These are phyloP conservation scores for Caradrina clavipalpis DNA, from an alignment of 2,888 invertebrate genomes.

Conservation along the genomic window DNA sequence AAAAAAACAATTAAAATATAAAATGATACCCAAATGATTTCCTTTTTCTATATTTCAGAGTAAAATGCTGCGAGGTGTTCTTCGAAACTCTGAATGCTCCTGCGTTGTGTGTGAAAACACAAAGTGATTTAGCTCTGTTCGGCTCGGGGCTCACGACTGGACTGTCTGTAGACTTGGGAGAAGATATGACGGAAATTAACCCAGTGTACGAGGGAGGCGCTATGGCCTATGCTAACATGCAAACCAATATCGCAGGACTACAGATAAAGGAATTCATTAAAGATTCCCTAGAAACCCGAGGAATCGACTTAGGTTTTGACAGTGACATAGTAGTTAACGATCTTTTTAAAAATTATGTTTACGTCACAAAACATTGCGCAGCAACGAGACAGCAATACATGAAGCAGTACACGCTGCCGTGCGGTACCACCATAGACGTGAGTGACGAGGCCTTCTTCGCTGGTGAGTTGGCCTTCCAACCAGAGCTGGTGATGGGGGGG, in stretches of 20 bases:
- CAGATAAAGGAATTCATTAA: not conserved
- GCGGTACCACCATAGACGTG: slow-evolving; percentile 74
- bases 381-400: slow-evolving; percentile 60
- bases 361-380: slow-evolving; percentile 69
- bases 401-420: slow-evolving; percentile 69
- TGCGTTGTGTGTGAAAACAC: slow-evolving; percentile 79
- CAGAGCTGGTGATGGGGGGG: slow-evolving; percentile 67
- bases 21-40: too few relatives aligned
- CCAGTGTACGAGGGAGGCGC: slow-evolving; percentile 83
- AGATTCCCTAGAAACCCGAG: slow-evolving; percentile 63
- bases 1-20: too few relatives aligned
- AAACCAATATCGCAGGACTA: slow-evolving; percentile 73
- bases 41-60: slow-evolving; percentile 66
- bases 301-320: slow-evolving; percentile 61
- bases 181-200: slow-evolving; percentile 73
- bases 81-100: slow-evolving; percentile 83
- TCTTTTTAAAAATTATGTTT: slow-evolving; percentile 52
- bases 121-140: slow-evolving; percentile 78
- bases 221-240: slow-evolving; percentile 77
- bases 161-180: slow-evolving; percentile 81
- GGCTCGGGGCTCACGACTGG: slow-evolving; percentile 83
- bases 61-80: slow-evolving; percentile 82
- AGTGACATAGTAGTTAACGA: slow-evolving; percentile 40
- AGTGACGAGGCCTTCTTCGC: slow-evolving; percentile 76
- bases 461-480: slow-evolving; percentile 79